Base-by-base conservation (phyloP, 2,888 invertebrate species). In the Dastarcus helophoroides region DNA sequence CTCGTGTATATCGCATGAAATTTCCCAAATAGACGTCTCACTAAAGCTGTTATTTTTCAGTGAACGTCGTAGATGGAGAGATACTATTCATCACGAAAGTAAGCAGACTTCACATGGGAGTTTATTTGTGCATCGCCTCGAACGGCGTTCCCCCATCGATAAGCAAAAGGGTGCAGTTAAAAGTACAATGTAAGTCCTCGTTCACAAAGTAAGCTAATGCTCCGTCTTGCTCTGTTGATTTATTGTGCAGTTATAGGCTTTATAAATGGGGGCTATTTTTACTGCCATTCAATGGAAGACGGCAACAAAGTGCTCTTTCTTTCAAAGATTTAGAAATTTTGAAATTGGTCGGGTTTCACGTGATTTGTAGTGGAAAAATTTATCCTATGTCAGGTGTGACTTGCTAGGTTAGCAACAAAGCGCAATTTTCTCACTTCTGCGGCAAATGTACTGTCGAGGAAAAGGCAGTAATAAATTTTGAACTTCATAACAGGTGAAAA, bases 111-210 rank as follows among this genome's bases (percentile, higher is more conserved):
- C 89, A 89, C 60, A 90, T 90, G 89, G 90, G 86, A 13, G 83
- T 86, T 16, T 91, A 90, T 63, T 68, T 90, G 38, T 90, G 90
- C 64, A 89, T 90, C 43, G 93, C 93, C 8, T 85, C 85, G 34
- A 93, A 93, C 58, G 86, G 88, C 33, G 88, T 93, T 15, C 86
- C 88, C 14, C 90, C 90, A 6, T 85, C 86, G 27, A 86, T 85
- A 51, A 88, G 86, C 64, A 82, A 85, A 59, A 68, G 83, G 42
- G 81, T 88, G 33, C 74, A 80, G 47, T 70, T 88, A 23, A 74
- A 80, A 63, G 85, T 86, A 31, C 82, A 83, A 65, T 83, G 83
- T 83, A 66, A 79, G 81, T 79, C 16, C n/a, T 7, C n/a, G 19
- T 17, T 17, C 19, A 17, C 19, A 17, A 17, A 7, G 19, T 17